Evolutionary conservation across 2,113 vertebrate species (phyloP), one percentile per base, ranked within the genome.

Genomic region (Galemys pyrenaicus): DNA sequence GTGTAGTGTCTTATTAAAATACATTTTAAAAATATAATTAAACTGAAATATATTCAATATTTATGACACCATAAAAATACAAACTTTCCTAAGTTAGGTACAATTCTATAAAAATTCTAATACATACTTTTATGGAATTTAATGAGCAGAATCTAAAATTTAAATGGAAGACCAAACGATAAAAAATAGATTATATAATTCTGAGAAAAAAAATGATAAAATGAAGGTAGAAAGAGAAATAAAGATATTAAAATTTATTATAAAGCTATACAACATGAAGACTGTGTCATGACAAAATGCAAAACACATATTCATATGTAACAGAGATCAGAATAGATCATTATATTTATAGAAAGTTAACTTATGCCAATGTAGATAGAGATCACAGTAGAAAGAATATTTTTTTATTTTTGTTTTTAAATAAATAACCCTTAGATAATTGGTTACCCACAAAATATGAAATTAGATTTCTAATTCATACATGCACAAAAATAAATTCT

Each of bases 391-490:
- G 41, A 39, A 94, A 87, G 58, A 91, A 82, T 82, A 39, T 58
- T 28, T 68, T 75, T 80, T 92, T 37, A 49, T 94, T 96, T 92
- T 94, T 85, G 85, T 71, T 81, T 92, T 95, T 79, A 92, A 97
- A 92, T 87, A 96, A 92, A 91, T 95, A 74, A 95, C 89, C 44
- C n/a, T 64, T 28, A 93, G 49, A 95, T 89, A 94, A 96, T 89
- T 94, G 41, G 46, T 82, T 96, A 41, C 37, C 60, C 79, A 87
- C 93, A 91, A 93, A 91, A 95, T 83, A 68, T 44, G 7, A 96
- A 92, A 89, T 94, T 89, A 39, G 15, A 89, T 54, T 65, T 39
- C 90, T 96, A 96, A 91, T 54, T 96, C 39, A 87, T 37, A 71
- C 60, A 80, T 87, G 58, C 11, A 83, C 89, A 94, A 86, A 96